phyloP scores from a whole-genome alignment of 2,113 vertebrate species.

The Oryzias javanicus region DNA sequence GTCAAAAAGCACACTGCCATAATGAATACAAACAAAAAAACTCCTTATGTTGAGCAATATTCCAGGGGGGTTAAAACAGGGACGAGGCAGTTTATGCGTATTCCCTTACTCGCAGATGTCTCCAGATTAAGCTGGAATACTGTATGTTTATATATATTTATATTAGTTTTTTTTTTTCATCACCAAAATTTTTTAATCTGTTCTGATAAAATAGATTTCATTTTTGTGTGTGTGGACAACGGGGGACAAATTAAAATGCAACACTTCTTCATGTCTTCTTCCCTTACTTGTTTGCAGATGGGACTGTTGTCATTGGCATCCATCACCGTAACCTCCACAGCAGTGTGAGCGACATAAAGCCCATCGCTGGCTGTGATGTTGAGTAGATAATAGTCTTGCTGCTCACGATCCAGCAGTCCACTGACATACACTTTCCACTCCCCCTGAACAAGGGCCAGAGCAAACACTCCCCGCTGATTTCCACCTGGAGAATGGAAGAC shows the following conservation, averaged over 20 bases:
- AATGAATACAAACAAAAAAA: too few relatives aligned
- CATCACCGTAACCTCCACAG: constrained; percentile 88
- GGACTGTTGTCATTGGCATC: constrained; percentile 96
- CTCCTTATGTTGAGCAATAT: too few relatives aligned
- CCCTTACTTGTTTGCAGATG: constrained; percentile 90
- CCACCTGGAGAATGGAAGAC: constrained; percentile 75
- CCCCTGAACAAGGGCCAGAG: constrained; percentile 87
- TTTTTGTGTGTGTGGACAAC: too few relatives aligned
- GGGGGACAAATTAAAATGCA: neutral
- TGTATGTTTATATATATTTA: too few relatives aligned
- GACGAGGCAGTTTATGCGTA: too few relatives aligned
- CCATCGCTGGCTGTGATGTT: constrained; percentile 94
- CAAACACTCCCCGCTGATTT: constrained; percentile 88
- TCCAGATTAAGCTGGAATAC: too few relatives aligned
- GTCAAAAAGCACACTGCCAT: too few relatives aligned
- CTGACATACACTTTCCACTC: constrained; percentile 97
- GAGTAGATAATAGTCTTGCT: constrained; percentile 90
- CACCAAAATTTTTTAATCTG: too few relatives aligned
- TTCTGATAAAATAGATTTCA: too few relatives aligned
- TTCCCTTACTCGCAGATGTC: too few relatives aligned
- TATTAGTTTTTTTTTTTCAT: too few relatives aligned
- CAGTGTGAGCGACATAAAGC: constrained; percentile 86
- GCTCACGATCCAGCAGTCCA: constrained; percentile 89
- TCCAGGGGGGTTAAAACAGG: too few relatives aligned
- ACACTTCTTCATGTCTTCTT: constrained; percentile 8